Evolutionary conservation across 2,888 invertebrate species (phyloP).

Genomic region (Sinhomidia bicolor): DNA sequence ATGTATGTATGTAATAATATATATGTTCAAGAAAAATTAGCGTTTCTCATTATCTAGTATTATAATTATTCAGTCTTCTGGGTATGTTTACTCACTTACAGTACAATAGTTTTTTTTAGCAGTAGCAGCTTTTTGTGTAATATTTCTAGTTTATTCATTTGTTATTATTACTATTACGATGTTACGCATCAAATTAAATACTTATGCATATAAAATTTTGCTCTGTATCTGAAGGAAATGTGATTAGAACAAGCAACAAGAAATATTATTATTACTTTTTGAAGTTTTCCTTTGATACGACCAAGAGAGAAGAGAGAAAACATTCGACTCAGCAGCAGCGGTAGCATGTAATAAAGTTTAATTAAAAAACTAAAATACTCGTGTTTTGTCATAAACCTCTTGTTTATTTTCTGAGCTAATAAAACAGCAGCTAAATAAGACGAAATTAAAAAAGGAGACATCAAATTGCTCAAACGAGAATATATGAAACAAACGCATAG

Average conservation of each 20-base stretch:
- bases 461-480: no score
- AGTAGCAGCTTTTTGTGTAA: conserved; percentile 44
- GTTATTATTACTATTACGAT: not conserved
- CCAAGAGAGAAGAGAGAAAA: no score
- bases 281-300: no score
- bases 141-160: not conserved
- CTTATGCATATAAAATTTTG: conserved; percentile 2
- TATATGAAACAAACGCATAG: no score
- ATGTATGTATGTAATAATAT: conserved; percentile 43
- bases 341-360: not conserved
- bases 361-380: not conserved
- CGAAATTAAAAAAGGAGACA: no score
- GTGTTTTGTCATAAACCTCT: not conserved
- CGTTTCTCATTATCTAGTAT: conserved; percentile 76
- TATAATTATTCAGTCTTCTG: conserved; percentile 79
- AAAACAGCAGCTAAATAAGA: no score
- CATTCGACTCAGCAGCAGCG: no score
- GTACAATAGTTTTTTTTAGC: conserved; percentile 62
- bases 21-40: conserved; percentile 77
- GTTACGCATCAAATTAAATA: conserved; percentile 14
- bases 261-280: not conserved
- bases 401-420: no score
- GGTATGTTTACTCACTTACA: conserved; percentile 77
- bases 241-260: not conserved
- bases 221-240: not conserved